Percentiles rank a stretch among this genome's conserved stretches.
These are phyloP conservation scores for Hirtodrosophila cameraria DNA, from an alignment of 2,888 invertebrate genomes.

Conservation along the genomic window DNA sequence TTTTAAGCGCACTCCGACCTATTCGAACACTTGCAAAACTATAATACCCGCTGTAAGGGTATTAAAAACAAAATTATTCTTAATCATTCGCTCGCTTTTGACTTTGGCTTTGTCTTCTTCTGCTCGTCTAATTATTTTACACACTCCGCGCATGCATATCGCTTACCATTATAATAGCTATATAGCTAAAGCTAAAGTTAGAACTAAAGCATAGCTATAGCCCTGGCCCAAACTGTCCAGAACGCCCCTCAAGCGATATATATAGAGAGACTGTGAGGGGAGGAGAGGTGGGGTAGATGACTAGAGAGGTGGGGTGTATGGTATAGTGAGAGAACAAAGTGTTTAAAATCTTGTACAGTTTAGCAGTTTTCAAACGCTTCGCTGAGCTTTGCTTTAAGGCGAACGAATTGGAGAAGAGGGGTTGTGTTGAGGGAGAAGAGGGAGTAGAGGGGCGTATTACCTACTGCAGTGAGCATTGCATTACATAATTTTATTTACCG, in stretches of 20 bases:
- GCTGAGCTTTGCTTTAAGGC: constrained; percentile 42
- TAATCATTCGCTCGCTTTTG: constrained; percentile 55
- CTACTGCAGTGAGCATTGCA: constrained; percentile 34
- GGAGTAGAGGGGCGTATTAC: constrained; percentile 5
- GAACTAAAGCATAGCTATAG: constrained; percentile 17
- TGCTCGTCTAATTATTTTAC: constrained; percentile 70
- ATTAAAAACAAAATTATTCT: constrained; percentile 26
- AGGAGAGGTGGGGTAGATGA: too few relatives aligned
- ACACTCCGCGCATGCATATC: constrained; percentile 73
- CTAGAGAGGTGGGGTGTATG: background rate
- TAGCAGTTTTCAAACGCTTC: constrained; percentile 71
- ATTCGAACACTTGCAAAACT: too few relatives aligned
- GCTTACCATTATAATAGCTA: constrained; percentile 61
- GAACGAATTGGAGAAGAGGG: too few relatives aligned
- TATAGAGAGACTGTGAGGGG: background rate
- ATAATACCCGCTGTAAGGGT: too few relatives aligned
- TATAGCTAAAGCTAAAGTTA: constrained; percentile 18
- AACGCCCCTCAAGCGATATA: constrained; percentile 9
- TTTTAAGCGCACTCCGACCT: too few relatives aligned
- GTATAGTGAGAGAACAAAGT: constrained; percentile 43
- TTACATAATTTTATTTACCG: constrained; percentile 75
- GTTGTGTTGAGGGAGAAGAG: background rate
- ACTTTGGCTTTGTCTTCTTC: constrained; percentile 38
- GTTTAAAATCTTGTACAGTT: constrained; percentile 73
- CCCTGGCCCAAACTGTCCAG: constrained; percentile 57